Evolutionary conservation across 2,113 vertebrate species (phyloP), one percentile per base, ranked within the genome.

Genomic region (Microcebus tavaratra): DNA sequence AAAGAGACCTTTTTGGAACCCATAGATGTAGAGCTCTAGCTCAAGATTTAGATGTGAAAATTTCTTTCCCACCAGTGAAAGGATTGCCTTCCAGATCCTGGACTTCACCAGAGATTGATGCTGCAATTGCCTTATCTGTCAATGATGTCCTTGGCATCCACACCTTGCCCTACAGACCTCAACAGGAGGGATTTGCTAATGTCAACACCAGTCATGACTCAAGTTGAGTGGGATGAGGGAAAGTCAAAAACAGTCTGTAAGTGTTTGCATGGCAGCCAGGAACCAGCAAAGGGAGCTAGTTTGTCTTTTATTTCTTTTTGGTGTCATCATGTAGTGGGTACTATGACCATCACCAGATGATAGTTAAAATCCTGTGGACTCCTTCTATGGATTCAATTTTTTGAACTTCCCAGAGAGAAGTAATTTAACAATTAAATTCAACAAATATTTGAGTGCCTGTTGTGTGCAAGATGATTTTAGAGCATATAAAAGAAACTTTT

Each of bases 381-480:
- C 25, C 55, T 91, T 73, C 42, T 45, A 31, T 75, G 39, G 31
- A 80, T 39, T 18, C 31, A 53, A 20, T 94, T 94, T 75, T 50
- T 20, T 45, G 45, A 90, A 59, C 29, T 90, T 67, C 15, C 36
- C 20, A 53, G 34, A 88, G 15, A 68, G 50, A 95, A 95, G 61
- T 9, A 65, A 59, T 61, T 79, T 53, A 76, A 48, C 42, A 82
- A 20, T 70, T 91, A 95, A 63, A 91, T 67, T 53, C 21, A 78
- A 48, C 34, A 61, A 39, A 53, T 75, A 31, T 94, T 73, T 88
- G 61, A 73, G 27, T 67, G 9, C 5, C 15, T 90, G 1, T 59
- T 91, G 13, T 90, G n/a, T 78, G 29, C 39, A 87, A 85, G 55
- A 48, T 95, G 27, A n/a, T 61, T 95, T 95, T 85, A 95, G n/a